Evolutionary conservation across 2,888 invertebrate genomes (phyloP), one percentile per base, ranked within the genome.

Genomic region (Acleris literana): DNA sequence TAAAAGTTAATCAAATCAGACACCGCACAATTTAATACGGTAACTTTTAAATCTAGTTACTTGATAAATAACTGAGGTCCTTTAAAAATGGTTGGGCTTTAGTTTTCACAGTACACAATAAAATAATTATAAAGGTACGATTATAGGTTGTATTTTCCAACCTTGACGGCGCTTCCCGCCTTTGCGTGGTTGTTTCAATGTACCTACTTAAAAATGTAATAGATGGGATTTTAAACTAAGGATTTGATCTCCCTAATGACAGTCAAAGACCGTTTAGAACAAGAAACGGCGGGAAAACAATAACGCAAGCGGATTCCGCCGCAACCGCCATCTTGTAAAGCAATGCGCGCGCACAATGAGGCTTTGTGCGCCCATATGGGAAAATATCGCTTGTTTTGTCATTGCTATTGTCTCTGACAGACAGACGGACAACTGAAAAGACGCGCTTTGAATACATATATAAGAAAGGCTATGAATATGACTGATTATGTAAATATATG

Each of bases 381-480:
- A 89, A 91, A 89, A 90, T 87, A 90, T 88, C 77, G 82, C 85
- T 84, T 88, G 89, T 90, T 91, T 90, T 92, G 91, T 91, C 88
- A 85, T 84, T 80, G 73, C 84, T 79, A 90, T 92, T 91, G 91
- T 90, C 71, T 75, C 69, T 82, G 88, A 89, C 88, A 85, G 89
- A 91, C 87, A 76, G 88, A 90, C 82, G 78, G 91, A 92, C 91
- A 88, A 86, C 87, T 90, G 90, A 90, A 92, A 90, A 90, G 91
- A 88, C 86, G 79, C 79, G 71, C 81, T 82, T 85, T 92, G 88
- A 91, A 91, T 90, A 86, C 83, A 84, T 87, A 86, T 85, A 82
- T 85, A 86, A 87, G 84, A 76, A 76, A 78, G 77, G 71, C 74
- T 76, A 81, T 81, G 83, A 83, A 78, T 77, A 77, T 74, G 73